A percentile compares a stretch with the other conserved stretches of the same genome.
These are phyloP conservation scores for Orchesellides sinensis DNA, from an alignment of 2,888 invertebrate genomes.

Conservation along the genomic window DNA sequence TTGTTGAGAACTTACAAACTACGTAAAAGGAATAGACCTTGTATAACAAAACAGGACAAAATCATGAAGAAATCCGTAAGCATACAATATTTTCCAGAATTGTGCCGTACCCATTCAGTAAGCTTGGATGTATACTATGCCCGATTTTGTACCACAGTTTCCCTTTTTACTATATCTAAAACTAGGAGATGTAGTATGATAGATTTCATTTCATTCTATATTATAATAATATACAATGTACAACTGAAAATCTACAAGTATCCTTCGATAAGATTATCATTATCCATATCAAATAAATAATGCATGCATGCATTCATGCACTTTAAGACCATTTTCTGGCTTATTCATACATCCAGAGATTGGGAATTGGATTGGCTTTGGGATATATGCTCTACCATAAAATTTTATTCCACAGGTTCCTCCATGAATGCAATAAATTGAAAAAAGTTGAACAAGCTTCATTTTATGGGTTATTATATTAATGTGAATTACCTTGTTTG, in stretches of 20 bases:
- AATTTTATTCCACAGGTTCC: constrained; percentile 72
- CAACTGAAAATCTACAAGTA: constrained; percentile 53
- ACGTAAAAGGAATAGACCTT: no score
- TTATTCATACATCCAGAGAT: constrained; percentile 1
- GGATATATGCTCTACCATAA: constrained; percentile 44
- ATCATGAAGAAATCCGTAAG: no score
- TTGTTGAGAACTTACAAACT: not conserved
- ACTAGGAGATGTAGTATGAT: not conserved
- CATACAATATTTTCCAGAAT: not conserved
- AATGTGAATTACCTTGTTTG: constrained; percentile 64
- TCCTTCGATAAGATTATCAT: constrained; percentile 62
- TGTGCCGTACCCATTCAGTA: not conserved
- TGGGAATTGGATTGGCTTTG: not conserved
- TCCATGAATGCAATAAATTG: constrained; percentile 71
- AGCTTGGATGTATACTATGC: not conserved
- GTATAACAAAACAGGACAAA: no score
- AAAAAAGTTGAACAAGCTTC: constrained; percentile 71
- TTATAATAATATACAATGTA: not conserved
- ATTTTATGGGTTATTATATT: constrained; percentile 68
- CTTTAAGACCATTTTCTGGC: constrained; percentile 35
- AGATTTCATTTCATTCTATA: not conserved
- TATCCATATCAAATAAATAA: constrained; percentile 64
- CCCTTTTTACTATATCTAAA: not conserved
- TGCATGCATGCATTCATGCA: constrained; percentile 65
- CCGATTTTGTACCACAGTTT: not conserved